Percentiles rank a stretch among this genome's conserved stretches.
phyloP scores from a whole-genome alignment of 35 echinoderm and acorn worm species.

The Chiridota heheva region DNA sequence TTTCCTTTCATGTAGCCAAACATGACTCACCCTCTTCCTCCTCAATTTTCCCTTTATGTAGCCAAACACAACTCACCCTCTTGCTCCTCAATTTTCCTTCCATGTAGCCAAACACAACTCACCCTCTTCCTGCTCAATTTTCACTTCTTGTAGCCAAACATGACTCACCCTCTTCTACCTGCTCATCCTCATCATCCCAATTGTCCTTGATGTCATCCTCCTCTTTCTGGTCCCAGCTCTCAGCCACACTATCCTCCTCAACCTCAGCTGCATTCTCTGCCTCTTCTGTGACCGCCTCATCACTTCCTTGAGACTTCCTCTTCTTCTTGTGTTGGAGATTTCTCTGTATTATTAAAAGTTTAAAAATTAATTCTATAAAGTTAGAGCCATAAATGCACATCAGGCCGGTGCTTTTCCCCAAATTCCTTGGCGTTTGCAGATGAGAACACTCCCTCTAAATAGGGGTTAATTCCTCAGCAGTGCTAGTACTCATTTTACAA shows the following conservation, averaged over 20 bases:
- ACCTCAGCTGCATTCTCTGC: conserved; percentile 7
- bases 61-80: too few species aligned
- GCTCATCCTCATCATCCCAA: conserved; percentile 63
- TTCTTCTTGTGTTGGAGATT: background rate
- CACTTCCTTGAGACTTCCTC: conserved; percentile 1
- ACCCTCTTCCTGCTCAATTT: background rate
- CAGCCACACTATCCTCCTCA: conserved; percentile 39
- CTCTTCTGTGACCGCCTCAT: conserved; percentile 6
- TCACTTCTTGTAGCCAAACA: conserved; percentile 1
- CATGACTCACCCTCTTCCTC: too few species aligned
- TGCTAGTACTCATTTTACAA: too few species aligned
- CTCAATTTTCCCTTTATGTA: too few species aligned
- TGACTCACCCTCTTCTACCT: conserved; percentile 59
- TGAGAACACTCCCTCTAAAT: too few species aligned
- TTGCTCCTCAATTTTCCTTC: too few species aligned
- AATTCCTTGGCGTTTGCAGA: too few species aligned
- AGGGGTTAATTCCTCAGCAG: too few species aligned
- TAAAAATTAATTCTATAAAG: background rate
- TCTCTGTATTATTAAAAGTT: background rate
- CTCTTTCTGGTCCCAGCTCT: conserved; percentile 19
- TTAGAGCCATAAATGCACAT: too few species aligned
- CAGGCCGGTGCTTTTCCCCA: too few species aligned
- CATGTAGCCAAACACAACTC: background rate
- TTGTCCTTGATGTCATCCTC: conserved; percentile 71
- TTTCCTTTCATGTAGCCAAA: too few species aligned